phyloP scores from a whole-genome alignment of 2,113 vertebrate genomes.

The Raja brachyura region DNA sequence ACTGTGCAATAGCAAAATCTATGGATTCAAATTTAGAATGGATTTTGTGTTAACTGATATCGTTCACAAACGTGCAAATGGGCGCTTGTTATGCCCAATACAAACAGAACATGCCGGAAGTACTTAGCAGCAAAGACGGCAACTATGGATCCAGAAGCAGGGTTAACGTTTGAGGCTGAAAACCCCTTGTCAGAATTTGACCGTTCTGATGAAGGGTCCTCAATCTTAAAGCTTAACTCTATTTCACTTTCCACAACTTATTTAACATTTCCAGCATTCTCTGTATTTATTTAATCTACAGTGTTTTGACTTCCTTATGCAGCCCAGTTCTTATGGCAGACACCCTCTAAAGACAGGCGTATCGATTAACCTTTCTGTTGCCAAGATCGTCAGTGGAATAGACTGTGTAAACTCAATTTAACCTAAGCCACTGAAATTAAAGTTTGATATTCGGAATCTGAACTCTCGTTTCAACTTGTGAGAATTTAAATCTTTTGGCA shows the following conservation, averaged over 20 bases:
- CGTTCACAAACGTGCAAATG: neutral
- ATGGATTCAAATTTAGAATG: neutral
- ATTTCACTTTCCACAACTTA: no score
- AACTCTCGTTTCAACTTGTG: conserved; percentile 2
- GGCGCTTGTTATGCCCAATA: neutral
- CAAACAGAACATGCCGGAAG: no score
- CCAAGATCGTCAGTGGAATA: no score
- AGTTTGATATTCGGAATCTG: neutral
- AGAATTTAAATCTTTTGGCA: conserved; percentile 3
- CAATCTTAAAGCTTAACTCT: no score
- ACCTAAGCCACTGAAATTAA: neutral
- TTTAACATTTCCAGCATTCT: no score
- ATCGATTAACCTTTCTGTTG: neutral
- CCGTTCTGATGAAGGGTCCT: no score
- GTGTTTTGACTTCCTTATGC: neutral
- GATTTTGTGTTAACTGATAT: neutral
- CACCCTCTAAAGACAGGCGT: neutral
- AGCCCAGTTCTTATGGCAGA: neutral
- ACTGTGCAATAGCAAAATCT: neutral
- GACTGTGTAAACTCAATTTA: no score
- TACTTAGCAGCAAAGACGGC: no score
- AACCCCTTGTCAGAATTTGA: no score
- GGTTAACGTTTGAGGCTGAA: no score
- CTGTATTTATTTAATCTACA: no score
- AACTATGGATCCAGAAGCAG: no score